These are phyloP conservation scores for Thymelicus acteon DNA, from an alignment of 2,888 invertebrate species.

Conservation along the genomic window DNA sequence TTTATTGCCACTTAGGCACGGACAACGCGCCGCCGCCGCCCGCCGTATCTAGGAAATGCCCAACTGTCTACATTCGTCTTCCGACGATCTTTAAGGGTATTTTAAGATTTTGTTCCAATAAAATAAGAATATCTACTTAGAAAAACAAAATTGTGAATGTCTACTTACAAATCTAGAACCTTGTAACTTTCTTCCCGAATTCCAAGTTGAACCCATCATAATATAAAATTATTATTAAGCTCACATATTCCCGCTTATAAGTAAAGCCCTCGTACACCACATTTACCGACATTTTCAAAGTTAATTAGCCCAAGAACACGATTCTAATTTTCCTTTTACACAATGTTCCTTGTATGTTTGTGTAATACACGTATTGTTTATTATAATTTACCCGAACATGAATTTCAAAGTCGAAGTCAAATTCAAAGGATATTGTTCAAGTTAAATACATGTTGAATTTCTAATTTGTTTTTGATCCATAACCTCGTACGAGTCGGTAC, in stretches of 20 bases:
- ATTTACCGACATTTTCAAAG: background rate
- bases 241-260: background rate
- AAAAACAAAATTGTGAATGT: too few relatives aligned
- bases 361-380: background rate
- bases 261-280: background rate
- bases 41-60: background rate
- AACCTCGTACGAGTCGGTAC: too few relatives aligned
- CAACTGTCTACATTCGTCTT: conserved; percentile 7
- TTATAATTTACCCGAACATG: background rate
- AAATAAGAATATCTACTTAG: background rate
- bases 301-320: background rate
- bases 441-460: background rate
- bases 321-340: background rate
- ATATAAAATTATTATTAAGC: background rate
- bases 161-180: too few relatives aligned
- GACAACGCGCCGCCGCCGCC: conserved; percentile 1
- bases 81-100: background rate
- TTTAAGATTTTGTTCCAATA: background rate
- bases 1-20: conserved; percentile 19
- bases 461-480: too few relatives aligned
- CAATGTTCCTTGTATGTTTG: background rate
- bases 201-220: background rate
- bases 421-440: background rate
- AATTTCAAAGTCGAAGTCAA: background rate
- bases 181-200: too few relatives aligned